These are phyloP conservation scores for Corythornis vintsioides DNA, from an alignment of 2,113 vertebrate genomes.

Conservation along the genomic window DNA sequence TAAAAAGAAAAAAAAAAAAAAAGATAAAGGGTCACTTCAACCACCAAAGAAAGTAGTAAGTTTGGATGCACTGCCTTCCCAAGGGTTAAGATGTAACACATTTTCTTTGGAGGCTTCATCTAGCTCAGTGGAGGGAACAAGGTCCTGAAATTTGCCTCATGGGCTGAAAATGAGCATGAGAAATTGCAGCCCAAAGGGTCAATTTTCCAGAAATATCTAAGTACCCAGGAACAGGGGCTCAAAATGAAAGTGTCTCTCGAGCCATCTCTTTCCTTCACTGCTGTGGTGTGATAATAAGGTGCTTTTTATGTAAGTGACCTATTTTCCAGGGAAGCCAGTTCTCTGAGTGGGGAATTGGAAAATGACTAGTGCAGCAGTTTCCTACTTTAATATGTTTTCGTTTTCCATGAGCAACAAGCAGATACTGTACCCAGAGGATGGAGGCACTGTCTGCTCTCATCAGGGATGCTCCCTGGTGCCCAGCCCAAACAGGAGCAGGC, in stretches of 20 bases:
- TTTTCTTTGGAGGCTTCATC: slow-evolving; percentile 1
- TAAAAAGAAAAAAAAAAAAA: neutral
- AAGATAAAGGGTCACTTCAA: neutral
- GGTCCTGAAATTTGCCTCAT: slow-evolving; percentile 31
- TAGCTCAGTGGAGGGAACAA: neutral
- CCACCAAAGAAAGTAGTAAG: fast-evolving
- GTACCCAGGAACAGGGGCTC: slow-evolving; percentile 30
- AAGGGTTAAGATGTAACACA: neutral
- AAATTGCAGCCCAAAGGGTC: slow-evolving; percentile 72
- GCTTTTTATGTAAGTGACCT: slow-evolving; percentile 77
- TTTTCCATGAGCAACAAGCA: slow-evolving; percentile 63
- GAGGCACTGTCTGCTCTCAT: slow-evolving; percentile 52
- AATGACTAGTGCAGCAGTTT: slow-evolving; percentile 72
- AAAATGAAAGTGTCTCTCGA: slow-evolving; percentile 54
- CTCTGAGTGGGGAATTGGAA: slow-evolving; percentile 66
- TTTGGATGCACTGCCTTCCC: neutral
- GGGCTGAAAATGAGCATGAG: slow-evolving; percentile 15
- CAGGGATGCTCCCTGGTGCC: slow-evolving; percentile 42
- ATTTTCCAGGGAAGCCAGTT: slow-evolving; percentile 73
- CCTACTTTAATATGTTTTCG: slow-evolving; percentile 68
- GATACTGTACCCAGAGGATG: slow-evolving; percentile 55
- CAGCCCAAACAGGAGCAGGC: neutral
- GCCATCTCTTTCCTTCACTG: slow-evolving; percentile 43
- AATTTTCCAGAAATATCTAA: slow-evolving; percentile 67
- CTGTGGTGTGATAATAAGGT: slow-evolving; percentile 69